These are phyloP conservation scores for Ooceraea biroi DNA, from an alignment of 1,140 invertebrate species.

Conservation along the genomic window DNA sequence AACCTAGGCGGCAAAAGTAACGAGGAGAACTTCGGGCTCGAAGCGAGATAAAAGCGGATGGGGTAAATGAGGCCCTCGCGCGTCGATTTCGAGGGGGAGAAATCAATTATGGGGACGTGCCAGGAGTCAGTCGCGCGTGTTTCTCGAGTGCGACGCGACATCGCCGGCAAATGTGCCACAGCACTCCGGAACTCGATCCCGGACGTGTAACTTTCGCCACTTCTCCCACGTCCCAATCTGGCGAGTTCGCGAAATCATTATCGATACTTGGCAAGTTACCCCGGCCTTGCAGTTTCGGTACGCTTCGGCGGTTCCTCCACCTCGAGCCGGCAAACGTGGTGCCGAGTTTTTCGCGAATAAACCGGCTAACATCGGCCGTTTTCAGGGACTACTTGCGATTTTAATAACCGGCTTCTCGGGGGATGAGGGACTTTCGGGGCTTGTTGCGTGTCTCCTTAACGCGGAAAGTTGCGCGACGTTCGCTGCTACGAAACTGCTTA, in stretches of 20 bases:
- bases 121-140: conserved; percentile 48
- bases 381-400: conserved; percentile 52
- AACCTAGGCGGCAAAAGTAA: conserved; percentile 9
- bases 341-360: conserved; percentile 23
- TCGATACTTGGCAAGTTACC: conserved; percentile 50
- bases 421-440: conserved; percentile 5
- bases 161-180: background rate
- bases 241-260: conserved; percentile 45
- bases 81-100: conserved; percentile 13
- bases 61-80: background rate
- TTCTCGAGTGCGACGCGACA: conserved; percentile 6
- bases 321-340: background rate
- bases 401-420: conserved; percentile 60
- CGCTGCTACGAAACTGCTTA: conserved; percentile 28
- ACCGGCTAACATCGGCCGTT: background rate
- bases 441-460: conserved; percentile 12
- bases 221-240: background rate
- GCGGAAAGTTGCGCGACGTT: conserved; percentile 40
- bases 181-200: conserved; percentile 7
- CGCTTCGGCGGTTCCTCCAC: background rate
- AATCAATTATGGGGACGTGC: conserved; percentile 58
- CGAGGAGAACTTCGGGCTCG: conserved; percentile 25
- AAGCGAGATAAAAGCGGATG: conserved; percentile 19
- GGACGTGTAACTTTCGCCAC: conserved; percentile 46
- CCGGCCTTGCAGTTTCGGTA: background rate